Percentiles rank a stretch among this genome's conserved stretches.
Evolutionary conservation across 2,113 vertebrate genomes (phyloP).

Genomic region (Petroica traversi): DNA sequence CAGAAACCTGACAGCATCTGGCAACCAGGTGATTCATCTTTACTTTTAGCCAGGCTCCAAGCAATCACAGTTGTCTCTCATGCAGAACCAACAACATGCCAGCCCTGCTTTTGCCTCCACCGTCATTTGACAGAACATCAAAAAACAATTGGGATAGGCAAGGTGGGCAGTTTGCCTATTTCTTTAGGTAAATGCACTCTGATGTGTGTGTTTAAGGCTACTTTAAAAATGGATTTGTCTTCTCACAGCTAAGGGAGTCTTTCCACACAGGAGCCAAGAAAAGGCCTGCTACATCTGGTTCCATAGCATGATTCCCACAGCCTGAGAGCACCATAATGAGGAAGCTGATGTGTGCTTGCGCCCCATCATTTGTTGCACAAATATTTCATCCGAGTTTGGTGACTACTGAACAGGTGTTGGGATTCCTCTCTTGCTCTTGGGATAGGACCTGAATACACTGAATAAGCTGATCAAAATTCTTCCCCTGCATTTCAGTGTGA

Average conservation of each 20-base stretch:
- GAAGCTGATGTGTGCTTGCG: background rate
- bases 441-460: background rate
- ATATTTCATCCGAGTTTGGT: background rate
- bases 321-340: background rate
- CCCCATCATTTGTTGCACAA: background rate
- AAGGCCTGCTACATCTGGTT: background rate
- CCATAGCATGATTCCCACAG: background rate
- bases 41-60: background rate
- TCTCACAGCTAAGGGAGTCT: background rate
- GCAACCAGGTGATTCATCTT: conserved; percentile 35
- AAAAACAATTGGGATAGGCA: background rate
- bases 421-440: accelerated
- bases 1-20: background rate
- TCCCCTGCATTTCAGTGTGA: background rate
- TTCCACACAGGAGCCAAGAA: background rate
- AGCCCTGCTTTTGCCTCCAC: background rate
- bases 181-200: background rate
- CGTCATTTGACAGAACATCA: background rate
- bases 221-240: background rate
- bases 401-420: background rate
- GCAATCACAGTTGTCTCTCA: conserved; percentile 19
- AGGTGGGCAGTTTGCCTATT: background rate
- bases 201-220: background rate
- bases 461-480: background rate
- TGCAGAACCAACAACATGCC: background rate